Percentiles rank a stretch among this genome's conserved stretches.
Evolutionary conservation across 2,888 invertebrate species (phyloP).

Genomic region (Ecliptopera silaceata): DNA sequence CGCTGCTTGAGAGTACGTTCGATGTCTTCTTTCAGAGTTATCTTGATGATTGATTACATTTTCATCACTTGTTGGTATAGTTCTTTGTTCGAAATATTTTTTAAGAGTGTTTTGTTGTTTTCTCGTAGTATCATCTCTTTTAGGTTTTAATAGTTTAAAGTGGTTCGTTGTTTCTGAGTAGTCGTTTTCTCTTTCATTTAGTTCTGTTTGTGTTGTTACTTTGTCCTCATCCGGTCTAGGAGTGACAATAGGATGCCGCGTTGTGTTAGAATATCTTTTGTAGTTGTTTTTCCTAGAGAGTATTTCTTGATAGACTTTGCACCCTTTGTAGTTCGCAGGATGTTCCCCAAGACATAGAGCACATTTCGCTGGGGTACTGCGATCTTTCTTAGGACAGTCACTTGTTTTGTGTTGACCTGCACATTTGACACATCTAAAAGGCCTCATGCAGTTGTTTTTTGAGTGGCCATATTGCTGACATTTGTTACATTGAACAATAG

Average conservation of each 20-base stretch:
- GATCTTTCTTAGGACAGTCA: constrained; percentile 11
- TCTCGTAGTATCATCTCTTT: not conserved
- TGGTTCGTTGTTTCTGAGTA: not conserved
- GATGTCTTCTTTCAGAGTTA: not conserved
- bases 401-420: constrained; percentile 10
- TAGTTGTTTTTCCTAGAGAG: not conserved
- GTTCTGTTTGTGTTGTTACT: not conserved
- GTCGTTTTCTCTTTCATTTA: not conserved
- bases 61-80: not conserved
- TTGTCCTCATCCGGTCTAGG: not conserved
- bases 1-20: not conserved
- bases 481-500: too few relatives aligned
- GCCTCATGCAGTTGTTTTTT: too few relatives aligned
- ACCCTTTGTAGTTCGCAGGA: too few relatives aligned
- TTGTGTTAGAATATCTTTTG: not conserved
- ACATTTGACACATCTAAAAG: too few relatives aligned
- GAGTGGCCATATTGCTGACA: constrained; percentile 17
- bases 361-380: constrained; percentile 1
- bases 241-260: not conserved
- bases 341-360: constrained; percentile 3
- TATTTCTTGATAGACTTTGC: too few relatives aligned
- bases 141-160: too few relatives aligned
- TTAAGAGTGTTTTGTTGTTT: not conserved
- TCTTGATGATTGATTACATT: not conserved
- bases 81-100: not conserved